A percentile compares a stretch with the other conserved stretches of the same genome.
These are phyloP conservation scores for Bradypodion pumilum DNA, from an alignment of 2,797 vertebrate genomes.

Conservation along the genomic window DNA sequence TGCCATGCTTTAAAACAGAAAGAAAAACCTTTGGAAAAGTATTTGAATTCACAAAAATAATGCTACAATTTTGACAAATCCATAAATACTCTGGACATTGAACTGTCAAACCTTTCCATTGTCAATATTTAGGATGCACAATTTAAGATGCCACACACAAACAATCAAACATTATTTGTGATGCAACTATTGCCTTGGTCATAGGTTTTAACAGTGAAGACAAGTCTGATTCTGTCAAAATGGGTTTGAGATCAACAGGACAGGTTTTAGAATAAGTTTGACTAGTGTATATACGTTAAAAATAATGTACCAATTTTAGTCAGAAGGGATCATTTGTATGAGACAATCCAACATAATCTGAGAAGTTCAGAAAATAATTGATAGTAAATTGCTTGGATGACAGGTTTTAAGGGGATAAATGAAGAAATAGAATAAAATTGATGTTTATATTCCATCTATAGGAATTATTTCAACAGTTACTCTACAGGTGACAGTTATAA, in stretches of 20 bases:
- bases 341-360: background rate
- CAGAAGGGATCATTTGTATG: background rate
- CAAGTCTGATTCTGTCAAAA: constrained; percentile 15
- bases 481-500: background rate
- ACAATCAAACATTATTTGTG: background rate
- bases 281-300: background rate
- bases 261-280: background rate
- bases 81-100: constrained; percentile 65
- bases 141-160: constrained; percentile 25
- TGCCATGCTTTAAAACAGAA: constrained; percentile 31
- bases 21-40: constrained; percentile 63
- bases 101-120: constrained; percentile 62
- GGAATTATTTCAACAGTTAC: background rate
- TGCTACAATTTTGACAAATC: constrained; percentile 47
- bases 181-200: background rate
- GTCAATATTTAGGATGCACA: constrained; percentile 72
- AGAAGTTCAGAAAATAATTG: background rate
- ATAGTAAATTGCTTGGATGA: background rate
- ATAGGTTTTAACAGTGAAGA: constrained; percentile 36
- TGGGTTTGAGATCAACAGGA: background rate
- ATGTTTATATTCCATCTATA: background rate
- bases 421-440: too few relatives aligned
- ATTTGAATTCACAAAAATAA: constrained; percentile 61
- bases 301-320: background rate
- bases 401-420: background rate